phyloP scores from a whole-genome alignment of 2,113 vertebrate species.

The Chionomys nivalis region DNA sequence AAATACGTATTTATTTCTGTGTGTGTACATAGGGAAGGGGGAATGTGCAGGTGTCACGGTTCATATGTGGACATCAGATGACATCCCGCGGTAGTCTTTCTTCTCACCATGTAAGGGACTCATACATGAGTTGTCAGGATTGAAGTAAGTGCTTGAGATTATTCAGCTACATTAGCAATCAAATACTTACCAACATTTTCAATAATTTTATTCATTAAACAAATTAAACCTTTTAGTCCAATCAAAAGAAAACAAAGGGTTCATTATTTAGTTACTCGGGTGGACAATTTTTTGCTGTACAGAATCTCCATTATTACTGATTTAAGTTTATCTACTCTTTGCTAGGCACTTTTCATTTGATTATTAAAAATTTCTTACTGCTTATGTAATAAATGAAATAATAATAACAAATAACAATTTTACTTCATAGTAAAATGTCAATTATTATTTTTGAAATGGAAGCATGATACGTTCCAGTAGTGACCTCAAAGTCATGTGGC shows the following conservation, averaged over 20 bases:
- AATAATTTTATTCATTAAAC: background rate
- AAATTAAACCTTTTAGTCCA: background rate
- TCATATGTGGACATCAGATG: too few relatives aligned
- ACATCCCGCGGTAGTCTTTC: background rate
- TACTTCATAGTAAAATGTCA: background rate
- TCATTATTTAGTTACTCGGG: background rate
- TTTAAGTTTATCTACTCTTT: background rate
- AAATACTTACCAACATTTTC: background rate
- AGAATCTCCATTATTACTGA: background rate
- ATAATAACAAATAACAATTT: background rate
- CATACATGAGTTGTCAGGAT: background rate
- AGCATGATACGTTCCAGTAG: background rate
- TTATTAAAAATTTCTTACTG: background rate
- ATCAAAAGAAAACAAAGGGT: background rate
- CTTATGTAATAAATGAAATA: too few relatives aligned
- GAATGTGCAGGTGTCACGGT: background rate
- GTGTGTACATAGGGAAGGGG: background rate
- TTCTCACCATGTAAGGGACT: background rate
- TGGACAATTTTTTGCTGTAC: too few relatives aligned
- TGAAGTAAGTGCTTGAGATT: background rate
- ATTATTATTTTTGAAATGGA: background rate
- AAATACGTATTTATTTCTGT: background rate
- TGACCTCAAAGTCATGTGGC: background rate
- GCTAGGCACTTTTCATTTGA: background rate
- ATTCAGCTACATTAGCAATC: fast-evolving